phyloP scores from a whole-genome alignment of 2,113 vertebrate genomes.

The Sapayoa aenigma region DNA sequence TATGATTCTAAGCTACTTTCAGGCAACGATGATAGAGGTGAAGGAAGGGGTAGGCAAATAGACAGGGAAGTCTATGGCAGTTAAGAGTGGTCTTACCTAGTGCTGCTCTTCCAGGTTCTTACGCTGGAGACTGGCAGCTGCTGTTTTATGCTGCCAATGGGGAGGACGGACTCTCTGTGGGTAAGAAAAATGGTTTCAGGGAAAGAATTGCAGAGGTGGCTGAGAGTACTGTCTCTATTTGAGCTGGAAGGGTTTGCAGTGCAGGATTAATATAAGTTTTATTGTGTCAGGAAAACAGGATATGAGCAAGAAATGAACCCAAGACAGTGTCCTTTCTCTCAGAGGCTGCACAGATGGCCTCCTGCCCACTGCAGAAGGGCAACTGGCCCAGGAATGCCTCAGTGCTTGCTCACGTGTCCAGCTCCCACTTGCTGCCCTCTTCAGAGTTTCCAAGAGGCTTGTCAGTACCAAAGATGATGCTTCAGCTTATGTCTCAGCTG shows the following conservation, averaged over 20 bases:
- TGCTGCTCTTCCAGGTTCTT: not conserved
- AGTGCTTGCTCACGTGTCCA: not conserved
- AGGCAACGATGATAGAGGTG: not conserved
- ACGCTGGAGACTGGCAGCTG: not conserved
- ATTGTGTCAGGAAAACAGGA: not conserved
- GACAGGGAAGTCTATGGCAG: not conserved
- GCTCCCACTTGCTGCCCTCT: not conserved
- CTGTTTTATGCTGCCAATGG: not conserved
- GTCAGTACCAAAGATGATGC: conserved; percentile 2
- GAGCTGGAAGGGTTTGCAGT: not conserved
- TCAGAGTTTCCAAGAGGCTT: conserved; percentile 41
- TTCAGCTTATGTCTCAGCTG: conserved; percentile 13
- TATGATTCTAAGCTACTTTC: not conserved
- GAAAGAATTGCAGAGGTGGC: not conserved
- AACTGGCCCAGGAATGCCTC: not conserved
- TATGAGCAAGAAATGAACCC: not conserved
- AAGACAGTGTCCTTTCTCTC: not conserved
- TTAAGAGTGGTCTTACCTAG: accelerated
- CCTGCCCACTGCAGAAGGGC: not conserved
- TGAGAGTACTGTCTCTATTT: not conserved
- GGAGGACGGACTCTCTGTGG: not conserved
- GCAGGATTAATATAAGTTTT: not conserved
- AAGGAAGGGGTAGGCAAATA: not conserved
- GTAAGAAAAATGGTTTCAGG: not conserved
- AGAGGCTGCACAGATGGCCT: not conserved